Percentiles rank a stretch among this genome's conserved stretches.
Conservation (phyloP, 2,113 vertebrate genomes). For the Jaculus jaculus region DNA sequence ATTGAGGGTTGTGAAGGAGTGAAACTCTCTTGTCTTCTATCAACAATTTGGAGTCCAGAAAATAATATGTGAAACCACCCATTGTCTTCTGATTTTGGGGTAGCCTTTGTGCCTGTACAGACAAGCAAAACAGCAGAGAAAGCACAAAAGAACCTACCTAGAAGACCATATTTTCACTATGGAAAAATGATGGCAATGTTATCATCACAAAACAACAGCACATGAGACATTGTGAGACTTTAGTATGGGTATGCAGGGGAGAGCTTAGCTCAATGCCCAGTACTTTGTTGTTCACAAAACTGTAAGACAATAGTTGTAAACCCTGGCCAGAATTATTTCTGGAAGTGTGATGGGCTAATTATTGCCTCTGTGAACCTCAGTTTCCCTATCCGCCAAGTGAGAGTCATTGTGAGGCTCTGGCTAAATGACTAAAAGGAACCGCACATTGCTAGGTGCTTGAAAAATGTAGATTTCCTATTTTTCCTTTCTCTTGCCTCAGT, state of each 20-base stretch:
- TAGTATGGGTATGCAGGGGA: not conserved
- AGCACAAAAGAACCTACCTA: not conserved
- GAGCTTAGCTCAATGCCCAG: not conserved
- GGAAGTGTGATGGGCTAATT: not conserved
- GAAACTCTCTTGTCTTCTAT: not conserved
- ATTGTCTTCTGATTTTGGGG: not conserved
- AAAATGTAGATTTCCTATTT: not conserved
- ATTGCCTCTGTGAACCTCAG: not conserved
- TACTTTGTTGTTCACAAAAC: not conserved
- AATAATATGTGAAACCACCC: not conserved
- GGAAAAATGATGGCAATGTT: not conserved
- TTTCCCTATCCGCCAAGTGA: not conserved
- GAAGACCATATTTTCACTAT: not conserved
- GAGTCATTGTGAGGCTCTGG: not conserved
- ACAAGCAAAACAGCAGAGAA: not conserved
- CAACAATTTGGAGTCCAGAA: not conserved
- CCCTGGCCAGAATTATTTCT: not conserved
- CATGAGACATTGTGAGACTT: not conserved
- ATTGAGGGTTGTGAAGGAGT: not conserved
- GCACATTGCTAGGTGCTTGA: not conserved
- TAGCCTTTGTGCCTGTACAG: not conserved
- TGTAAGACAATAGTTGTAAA: not conserved
- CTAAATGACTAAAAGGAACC: not conserved
- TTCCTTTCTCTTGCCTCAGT: not conserved
- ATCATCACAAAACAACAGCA: not conserved